These are phyloP conservation scores for Malurus cyaneus DNA, from an alignment of 2,113 vertebrate species.

Conservation along the genomic window DNA sequence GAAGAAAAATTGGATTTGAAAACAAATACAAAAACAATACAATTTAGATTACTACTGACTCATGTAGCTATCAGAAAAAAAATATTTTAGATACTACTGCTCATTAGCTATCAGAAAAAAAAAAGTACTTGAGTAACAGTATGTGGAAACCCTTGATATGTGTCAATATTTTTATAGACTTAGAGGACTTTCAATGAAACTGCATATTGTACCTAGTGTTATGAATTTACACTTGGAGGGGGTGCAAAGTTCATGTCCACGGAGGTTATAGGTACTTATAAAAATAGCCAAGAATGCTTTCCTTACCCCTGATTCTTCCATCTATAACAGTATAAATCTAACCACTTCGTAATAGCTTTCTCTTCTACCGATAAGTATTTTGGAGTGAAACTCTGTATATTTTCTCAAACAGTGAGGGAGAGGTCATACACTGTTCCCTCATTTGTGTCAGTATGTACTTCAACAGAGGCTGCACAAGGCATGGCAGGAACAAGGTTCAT, in stretches of 20 bases:
- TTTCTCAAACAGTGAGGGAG: neutral
- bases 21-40: neutral
- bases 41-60: neutral
- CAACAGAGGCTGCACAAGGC: neutral
- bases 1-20: neutral
- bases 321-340: neutral
- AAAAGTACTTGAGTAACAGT: neutral
- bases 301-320: neutral
- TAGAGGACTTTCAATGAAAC: neutral
- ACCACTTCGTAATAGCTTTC: neutral
- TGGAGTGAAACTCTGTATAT: neutral
- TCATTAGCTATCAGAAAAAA: neutral
- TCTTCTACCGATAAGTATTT: neutral
- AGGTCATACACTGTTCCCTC: neutral
- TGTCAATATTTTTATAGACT: neutral
- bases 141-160: neutral
- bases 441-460: neutral
- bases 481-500: neutral
- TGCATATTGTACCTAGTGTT: neutral
- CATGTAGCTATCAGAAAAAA: neutral
- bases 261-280: neutral
- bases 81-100: neutral
- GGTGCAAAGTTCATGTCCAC: neutral
- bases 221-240: neutral
- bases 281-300: neutral